Conservation (phyloP, 1,140 invertebrate genomes). For the Drosophila parvula region DNA sequence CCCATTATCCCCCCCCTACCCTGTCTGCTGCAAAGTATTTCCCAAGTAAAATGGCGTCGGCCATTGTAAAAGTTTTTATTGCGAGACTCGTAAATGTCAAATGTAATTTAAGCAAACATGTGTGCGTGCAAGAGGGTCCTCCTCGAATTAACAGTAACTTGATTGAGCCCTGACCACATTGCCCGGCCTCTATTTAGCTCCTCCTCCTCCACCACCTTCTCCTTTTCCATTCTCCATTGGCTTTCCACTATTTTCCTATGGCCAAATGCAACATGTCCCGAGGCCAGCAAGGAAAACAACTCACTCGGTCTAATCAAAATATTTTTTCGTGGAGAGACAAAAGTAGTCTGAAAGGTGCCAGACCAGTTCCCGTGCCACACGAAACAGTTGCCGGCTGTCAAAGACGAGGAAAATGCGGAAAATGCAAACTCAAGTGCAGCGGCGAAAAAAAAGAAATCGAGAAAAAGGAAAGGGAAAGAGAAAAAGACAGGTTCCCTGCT, state of each 20-base stretch:
- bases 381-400: slow-evolving; percentile 59
- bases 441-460: slow-evolving; percentile 15
- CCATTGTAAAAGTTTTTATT: slow-evolving; percentile 83
- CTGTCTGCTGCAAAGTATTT: slow-evolving; percentile 54
- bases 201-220: neutral
- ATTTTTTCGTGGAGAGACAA: slow-evolving; percentile 58
- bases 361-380: slow-evolving; percentile 35
- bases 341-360: slow-evolving; percentile 70
- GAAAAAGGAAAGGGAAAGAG: neutral
- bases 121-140: slow-evolving; percentile 34
- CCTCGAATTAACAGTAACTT: slow-evolving; percentile 65
- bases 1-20: slow-evolving; percentile 20
- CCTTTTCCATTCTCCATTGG: neutral
- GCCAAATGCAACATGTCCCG: slow-evolving; percentile 72
- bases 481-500: slow-evolving; percentile 11
- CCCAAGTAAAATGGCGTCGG: slow-evolving; percentile 78
- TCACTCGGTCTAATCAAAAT: slow-evolving; percentile 78
- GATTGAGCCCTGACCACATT: slow-evolving; percentile 76
- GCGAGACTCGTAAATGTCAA: slow-evolving; percentile 79
- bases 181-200: slow-evolving; percentile 27
- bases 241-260: slow-evolving; percentile 45
- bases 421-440: slow-evolving; percentile 49
- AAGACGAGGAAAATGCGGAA: slow-evolving; percentile 46
- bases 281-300: slow-evolving; percentile 51
- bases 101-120: slow-evolving; percentile 79